Evolutionary conservation across 2,113 vertebrate genomes (phyloP).

Genomic region (Sardina pilchardus): DNA sequence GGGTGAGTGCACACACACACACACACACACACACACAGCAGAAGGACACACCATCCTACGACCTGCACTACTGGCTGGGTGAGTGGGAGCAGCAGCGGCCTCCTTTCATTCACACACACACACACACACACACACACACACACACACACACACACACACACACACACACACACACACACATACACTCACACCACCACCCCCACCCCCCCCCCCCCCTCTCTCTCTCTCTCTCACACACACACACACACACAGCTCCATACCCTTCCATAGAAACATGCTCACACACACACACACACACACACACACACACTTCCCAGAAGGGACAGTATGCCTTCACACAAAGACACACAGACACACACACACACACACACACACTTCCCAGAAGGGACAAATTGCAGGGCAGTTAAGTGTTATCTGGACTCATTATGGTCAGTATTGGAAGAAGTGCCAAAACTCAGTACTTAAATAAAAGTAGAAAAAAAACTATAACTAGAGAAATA

Average conservation of each 20-base stretch:
- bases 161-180: background rate
- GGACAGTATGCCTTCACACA: background rate
- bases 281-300: background rate
- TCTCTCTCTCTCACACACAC: background rate
- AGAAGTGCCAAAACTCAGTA: no score
- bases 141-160: background rate
- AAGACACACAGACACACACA: background rate
- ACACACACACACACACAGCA: background rate
- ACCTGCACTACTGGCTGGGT: no score
- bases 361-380: background rate
- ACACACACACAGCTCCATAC: background rate
- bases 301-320: background rate
- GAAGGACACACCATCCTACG: no score
- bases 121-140: background rate
- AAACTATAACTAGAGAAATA: no score
- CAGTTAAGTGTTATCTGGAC: no score
- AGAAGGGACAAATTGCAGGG: no score
- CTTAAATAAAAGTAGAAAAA: no score
- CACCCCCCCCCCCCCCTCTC: no score
- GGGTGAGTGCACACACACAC: slow-evolving; percentile 65
- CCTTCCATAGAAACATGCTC: background rate
- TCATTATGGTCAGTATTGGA: no score
- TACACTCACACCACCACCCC: background rate
- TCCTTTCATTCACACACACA: no score
- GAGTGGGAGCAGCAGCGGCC: no score